These are phyloP conservation scores for Carlito syrichta DNA, from an alignment of 2,113 vertebrate genomes.

Conservation along the genomic window DNA sequence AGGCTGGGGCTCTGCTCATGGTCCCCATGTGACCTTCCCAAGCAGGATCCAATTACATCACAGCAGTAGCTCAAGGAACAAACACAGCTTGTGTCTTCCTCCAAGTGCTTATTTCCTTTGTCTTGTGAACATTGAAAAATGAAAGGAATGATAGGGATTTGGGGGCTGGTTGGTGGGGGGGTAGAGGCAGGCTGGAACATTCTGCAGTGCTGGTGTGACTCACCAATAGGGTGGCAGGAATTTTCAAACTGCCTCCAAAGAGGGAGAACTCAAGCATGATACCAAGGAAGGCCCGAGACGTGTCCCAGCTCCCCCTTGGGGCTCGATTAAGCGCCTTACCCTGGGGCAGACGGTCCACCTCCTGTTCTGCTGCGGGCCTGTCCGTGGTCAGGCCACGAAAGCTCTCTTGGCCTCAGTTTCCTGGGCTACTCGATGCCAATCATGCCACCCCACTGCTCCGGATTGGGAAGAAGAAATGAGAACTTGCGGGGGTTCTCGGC, in stretches of 20 bases:
- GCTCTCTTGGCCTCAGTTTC: not conserved
- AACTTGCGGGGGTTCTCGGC: not conserved
- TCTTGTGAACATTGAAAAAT: conserved; percentile 74
- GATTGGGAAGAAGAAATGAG: not conserved
- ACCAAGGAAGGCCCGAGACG: not conserved
- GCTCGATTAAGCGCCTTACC: not conserved
- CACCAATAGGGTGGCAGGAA: not conserved
- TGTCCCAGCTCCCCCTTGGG: not conserved
- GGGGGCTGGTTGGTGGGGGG: not conserved
- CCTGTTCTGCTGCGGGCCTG: not conserved
- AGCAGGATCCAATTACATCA: conserved; percentile 66
- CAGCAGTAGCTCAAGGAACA: conserved; percentile 71
- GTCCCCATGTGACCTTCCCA: conserved; percentile 51
- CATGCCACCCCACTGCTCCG: not conserved
- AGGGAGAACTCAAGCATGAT: not conserved
- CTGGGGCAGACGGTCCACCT: not conserved
- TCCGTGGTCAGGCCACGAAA: not conserved
- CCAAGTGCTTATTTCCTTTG: conserved; percentile 76
- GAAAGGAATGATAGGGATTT: conserved; percentile 79
- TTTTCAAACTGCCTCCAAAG: not conserved
- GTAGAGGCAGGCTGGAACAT: not conserved
- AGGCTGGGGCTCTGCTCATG: conserved; percentile 10
- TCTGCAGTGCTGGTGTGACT: not conserved
- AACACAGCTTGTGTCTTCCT: conserved; percentile 75
- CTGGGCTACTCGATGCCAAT: not conserved